phyloP scores from a whole-genome alignment of 2,888 invertebrate species.

The Troilus luridus region DNA sequence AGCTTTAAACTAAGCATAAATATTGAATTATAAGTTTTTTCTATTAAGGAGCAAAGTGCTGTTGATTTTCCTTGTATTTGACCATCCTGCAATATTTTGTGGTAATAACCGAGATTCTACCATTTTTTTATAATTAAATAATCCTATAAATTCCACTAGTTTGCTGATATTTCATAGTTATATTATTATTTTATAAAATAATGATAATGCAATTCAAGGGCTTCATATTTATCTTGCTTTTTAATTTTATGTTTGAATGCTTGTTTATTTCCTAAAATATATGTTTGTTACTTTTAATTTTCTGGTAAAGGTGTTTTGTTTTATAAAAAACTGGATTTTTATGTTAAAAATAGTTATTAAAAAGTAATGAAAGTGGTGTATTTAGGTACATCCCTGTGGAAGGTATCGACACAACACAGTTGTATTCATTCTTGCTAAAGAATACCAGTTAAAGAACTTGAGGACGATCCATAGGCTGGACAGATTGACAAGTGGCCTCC shows the following conservation, averaged over 20 bases:
- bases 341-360: neutral
- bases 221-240: neutral
- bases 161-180: neutral
- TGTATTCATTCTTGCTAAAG: slow-evolving; percentile 95
- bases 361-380: slow-evolving; percentile 13
- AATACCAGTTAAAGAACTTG: slow-evolving; percentile 93
- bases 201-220: slow-evolving; percentile 11
- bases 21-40: no score
- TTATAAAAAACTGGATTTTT: neutral
- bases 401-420: slow-evolving; percentile 98
- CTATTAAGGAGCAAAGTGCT: no score
- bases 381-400: slow-evolving; percentile 96
- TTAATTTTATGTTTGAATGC: neutral
- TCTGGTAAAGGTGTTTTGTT: neutral
- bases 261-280: neutral
- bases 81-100: neutral
- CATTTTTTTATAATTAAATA: neutral
- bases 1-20: no score
- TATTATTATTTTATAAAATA: neutral
- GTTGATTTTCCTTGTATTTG: neutral
- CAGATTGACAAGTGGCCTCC: slow-evolving; percentile 93
- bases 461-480: slow-evolving; percentile 96
- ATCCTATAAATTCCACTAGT: neutral
- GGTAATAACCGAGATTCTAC: no score
- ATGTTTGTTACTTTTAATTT: neutral